Conservation (phyloP, 2,797 vertebrate species). For the Acanthis flammea region DNA sequence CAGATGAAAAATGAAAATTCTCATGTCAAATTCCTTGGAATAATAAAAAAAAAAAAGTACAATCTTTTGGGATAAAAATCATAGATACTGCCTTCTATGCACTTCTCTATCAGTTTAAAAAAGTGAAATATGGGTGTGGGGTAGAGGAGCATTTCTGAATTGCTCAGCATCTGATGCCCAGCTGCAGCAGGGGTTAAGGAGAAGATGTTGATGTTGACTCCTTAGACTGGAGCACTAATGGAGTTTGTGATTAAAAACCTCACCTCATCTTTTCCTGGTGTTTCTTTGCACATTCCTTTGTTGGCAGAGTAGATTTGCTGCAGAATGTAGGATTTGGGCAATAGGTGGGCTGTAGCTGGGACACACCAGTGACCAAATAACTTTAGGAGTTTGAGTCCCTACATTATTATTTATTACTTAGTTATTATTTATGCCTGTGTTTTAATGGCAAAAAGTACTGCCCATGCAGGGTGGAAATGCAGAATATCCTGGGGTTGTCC, state of each 20-base stretch:
- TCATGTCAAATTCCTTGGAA: background rate
- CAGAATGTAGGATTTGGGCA: background rate
- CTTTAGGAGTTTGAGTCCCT: background rate
- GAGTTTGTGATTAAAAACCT: background rate
- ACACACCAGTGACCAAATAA: background rate
- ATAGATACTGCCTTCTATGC: background rate
- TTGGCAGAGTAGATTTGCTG: background rate
- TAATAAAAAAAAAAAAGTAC: background rate
- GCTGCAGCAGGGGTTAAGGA: background rate
- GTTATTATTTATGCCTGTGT: background rate
- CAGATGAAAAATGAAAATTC: background rate
- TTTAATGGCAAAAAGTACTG: background rate
- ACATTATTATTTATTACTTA: background rate
- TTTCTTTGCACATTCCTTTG: background rate
- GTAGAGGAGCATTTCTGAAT: background rate
- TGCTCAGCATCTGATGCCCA: background rate
- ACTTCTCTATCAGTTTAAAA: background rate
- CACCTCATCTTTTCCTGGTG: background rate
- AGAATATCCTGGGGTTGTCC: background rate
- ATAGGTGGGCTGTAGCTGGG: background rate
- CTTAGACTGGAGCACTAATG: background rate
- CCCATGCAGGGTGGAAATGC: background rate
- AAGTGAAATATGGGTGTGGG: background rate
- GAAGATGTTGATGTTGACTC: background rate
- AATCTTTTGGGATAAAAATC: background rate